phyloP scores from a whole-genome alignment of 92 coral and sea anemone species.

The Metridium senile region DNA sequence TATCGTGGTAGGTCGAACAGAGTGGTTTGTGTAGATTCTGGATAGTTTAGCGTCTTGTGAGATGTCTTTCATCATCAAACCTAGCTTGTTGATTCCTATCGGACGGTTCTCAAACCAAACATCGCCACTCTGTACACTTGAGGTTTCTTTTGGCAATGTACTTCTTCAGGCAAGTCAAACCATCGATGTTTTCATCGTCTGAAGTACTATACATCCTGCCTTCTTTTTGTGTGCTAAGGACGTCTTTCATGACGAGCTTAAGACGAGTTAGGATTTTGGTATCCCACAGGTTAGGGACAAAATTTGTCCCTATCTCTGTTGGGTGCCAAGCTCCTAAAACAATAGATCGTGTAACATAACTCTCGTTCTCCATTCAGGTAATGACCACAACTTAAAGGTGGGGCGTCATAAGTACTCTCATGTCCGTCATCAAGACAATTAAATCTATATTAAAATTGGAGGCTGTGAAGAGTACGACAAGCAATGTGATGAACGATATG shows the following conservation, averaged over 20 bases:
- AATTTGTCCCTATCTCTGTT: too few relatives aligned
- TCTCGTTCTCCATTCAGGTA: too few relatives aligned
- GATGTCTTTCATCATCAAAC: conserved; percentile 49
- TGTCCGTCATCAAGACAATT: too few relatives aligned
- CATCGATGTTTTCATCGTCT: conserved; percentile 25
- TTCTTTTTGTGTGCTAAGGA: conserved; percentile 26
- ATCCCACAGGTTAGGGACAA: too few relatives aligned
- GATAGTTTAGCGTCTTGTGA: conserved; percentile 38
- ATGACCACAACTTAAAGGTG: too few relatives aligned
- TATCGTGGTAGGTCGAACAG: conserved; percentile 51
- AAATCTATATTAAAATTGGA: too few relatives aligned
- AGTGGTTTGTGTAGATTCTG: conserved; percentile 45
- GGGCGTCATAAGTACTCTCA: too few relatives aligned
- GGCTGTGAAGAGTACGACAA: too few relatives aligned
- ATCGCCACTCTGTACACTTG: conserved; percentile 14
- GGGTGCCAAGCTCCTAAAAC: too few relatives aligned
- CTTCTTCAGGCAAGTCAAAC: conserved; percentile 33
- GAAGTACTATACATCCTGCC: conserved; percentile 38
- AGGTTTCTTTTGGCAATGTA: conserved; percentile 35
- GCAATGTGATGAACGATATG: too few relatives aligned
- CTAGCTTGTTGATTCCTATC: conserved; percentile 47
- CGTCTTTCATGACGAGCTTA: conserved; percentile 28
- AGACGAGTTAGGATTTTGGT: too few relatives aligned
- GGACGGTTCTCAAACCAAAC: conserved; percentile 46
- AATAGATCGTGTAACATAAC: too few relatives aligned